Evolutionary conservation across 2,797 vertebrate species (phyloP), one percentile per base, ranked within the genome.

Genomic region (Nothura maculosa): DNA sequence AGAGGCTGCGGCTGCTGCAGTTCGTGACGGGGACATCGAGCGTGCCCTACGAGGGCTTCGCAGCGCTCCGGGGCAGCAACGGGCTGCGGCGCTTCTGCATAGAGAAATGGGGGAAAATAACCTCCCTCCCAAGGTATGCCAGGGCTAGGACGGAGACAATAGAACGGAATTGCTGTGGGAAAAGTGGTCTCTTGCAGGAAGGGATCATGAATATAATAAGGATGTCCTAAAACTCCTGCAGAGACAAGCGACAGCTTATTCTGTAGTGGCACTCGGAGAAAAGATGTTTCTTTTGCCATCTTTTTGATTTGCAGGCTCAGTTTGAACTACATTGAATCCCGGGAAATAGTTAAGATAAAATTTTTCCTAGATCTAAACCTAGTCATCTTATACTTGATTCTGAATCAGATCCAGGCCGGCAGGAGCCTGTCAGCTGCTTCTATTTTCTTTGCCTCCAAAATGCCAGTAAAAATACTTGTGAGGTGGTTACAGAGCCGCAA

Each of bases 61-160:
- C 99, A 0, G 98, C 99, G 19, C 98, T 99, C 20, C 97, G 99
- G 10, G 99, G 99, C 14, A 99, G 99, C 97, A 99, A 99, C 1
- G 99, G 99, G n/a, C 98, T 99, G 30, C 98, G 99, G 4, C 98
- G 98, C 52, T 99, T 99, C 98, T 99, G 99, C 96, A 99, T 99
- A 80, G 99, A 99, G 97, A 99, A 99, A 92, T 99, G 99, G 99
- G 99, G 99, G 45, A 99, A 99, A 97, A 98, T 99, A 93, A 99
- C 99, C 3, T 99, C 99, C 32, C 98, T 99, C 61, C 99, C 99
- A 95, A 99, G 99, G 99, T 99, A 98, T 6, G 79, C 52, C 66
- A 64, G 19, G 16, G 0, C 20, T 55, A 36, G 58, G n/a, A 15
- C 28, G 16, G 22, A 52, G 28, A 28, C 30, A 52, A 34, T 30